Percentiles rank a stretch among this genome's conserved stretches.
phyloP scores from a whole-genome alignment of 1,140 invertebrate genomes.

The Colletes latitarsis region DNA sequence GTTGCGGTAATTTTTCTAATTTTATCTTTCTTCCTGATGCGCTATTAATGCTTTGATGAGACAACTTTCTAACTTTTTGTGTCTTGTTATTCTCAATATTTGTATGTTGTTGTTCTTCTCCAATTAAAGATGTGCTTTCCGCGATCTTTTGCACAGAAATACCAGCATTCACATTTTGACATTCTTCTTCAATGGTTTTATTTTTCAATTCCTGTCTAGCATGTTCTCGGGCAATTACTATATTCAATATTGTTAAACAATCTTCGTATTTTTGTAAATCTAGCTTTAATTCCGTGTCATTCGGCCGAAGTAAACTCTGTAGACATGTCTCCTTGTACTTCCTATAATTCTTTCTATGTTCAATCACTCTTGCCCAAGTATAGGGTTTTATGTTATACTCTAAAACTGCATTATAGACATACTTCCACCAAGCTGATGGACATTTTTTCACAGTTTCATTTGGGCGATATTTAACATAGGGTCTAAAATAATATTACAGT shows the following conservation, averaged over 20 bases:
- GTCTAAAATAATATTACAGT: slow-evolving; percentile 45
- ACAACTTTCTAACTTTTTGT: background rate
- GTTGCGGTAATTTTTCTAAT: slow-evolving; percentile 64
- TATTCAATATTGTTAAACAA: slow-evolving; percentile 87
- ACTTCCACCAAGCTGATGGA: slow-evolving; percentile 87
- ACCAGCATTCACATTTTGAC: slow-evolving; percentile 11
- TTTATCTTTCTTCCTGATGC: slow-evolving; percentile 64
- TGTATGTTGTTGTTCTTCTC: slow-evolving; percentile 23
- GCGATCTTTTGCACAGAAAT: background rate
- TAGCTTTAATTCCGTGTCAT: slow-evolving; percentile 87
- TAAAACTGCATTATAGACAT: slow-evolving; percentile 87
- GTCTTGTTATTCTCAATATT: background rate
- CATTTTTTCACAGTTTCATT: slow-evolving; percentile 79
- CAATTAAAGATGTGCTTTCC: background rate
- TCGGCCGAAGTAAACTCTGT: slow-evolving; percentile 86
- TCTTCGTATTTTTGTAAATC: slow-evolving; percentile 90
- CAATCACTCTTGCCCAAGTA: slow-evolving; percentile 87
- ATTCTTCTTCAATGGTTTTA: slow-evolving; percentile 84
- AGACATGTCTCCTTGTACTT: slow-evolving; percentile 88
- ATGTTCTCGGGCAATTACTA: slow-evolving; percentile 90
- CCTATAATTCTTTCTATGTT: slow-evolving; percentile 87
- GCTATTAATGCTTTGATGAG: slow-evolving; percentile 28
- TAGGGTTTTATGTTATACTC: slow-evolving; percentile 88
- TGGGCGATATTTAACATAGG: slow-evolving; percentile 76
- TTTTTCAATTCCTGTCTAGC: slow-evolving; percentile 76